Evolutionary conservation across 2,113 vertebrate species (phyloP).

Genomic region (Cnemophilus loriae): DNA sequence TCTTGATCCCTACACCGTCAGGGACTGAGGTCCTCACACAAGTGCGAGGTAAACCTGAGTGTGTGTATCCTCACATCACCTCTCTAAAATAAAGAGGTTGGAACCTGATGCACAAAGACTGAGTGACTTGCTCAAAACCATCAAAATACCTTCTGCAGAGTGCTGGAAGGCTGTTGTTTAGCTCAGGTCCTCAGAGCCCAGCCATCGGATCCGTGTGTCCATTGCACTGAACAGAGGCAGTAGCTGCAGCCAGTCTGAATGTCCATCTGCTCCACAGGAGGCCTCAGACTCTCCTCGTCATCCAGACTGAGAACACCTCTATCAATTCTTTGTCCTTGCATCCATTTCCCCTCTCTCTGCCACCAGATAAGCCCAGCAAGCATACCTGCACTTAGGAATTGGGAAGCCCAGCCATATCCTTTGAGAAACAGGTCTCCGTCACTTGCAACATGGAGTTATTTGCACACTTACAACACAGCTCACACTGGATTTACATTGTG

Average conservation of each 20-base stretch:
- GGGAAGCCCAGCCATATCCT: background rate
- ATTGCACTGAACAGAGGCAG: background rate
- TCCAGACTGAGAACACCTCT: background rate
- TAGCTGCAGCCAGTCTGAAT: background rate
- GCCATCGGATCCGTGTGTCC: fast-evolving
- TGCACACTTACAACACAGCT: background rate
- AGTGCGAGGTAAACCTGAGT: background rate
- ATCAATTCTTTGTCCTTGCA: background rate
- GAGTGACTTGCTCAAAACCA: background rate
- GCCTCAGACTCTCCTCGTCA: background rate
- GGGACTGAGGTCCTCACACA: background rate
- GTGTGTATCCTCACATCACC: background rate
- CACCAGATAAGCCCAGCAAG: background rate
- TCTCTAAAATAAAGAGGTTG: background rate
- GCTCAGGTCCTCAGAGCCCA: background rate
- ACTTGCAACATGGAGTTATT: background rate
- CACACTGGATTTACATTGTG: background rate
- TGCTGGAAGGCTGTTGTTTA: background rate
- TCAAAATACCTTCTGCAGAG: background rate
- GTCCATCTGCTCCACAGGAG: background rate
- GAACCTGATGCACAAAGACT: background rate
- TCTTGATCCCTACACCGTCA: background rate
- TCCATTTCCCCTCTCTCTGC: background rate
- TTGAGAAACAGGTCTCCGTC: background rate
- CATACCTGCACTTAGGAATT: background rate